Base-by-base conservation (phyloP, 2,113 vertebrate genomes). In the Psettodes erumei region DNA sequence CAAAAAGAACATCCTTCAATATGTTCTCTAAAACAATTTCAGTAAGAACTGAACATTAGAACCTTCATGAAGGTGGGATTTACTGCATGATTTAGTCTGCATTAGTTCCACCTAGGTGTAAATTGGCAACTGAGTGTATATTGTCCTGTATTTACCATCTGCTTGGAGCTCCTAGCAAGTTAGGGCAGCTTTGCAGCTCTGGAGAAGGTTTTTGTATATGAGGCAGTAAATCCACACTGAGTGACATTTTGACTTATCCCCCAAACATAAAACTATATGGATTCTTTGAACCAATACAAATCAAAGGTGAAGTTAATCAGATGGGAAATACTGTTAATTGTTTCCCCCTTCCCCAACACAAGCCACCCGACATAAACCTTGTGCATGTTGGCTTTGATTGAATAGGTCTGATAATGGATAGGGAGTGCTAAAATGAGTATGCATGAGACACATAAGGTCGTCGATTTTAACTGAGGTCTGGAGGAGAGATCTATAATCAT, bases 401-500 rank as follows among this genome's bases (percentile, higher is more conserved):
- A 73, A 78, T 40, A 72, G 71, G 28, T 71, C 51, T 75, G 69
- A 71, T 75, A 85, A 81, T 71, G 56, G 70, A 88, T 61, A 38
- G 58, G 56, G 38, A 74, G 42, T 50, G 45, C 63, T 51, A 54
- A 54, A 83, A 70, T 78, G 66, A 73, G 74, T 77, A 75, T 84
- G 55, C 82, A 75, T 71, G 66, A 83, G 78, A 82, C 77, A 77
- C 51, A 54, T 71, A 69, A 76, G 60, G 73, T 60, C 47, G 62
- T 88, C 80, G 45, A 83, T 83, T 85, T 83, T 83, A 81, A 88
- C 77, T 72, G 62, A 59, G 65, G 73, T 82, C 69, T 38, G 4
- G 38, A 79, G 67, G 58, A 59, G 37, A 75, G 71, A 88, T 81
- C 80, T 88, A 83, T 75, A 79, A 83, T 85, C 73, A 83, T 81